A percentile compares a stretch with the other conserved stretches of the same genome.
Evolutionary conservation across 2,888 invertebrate species (phyloP).

Genomic region (Emmelina monodactyla): DNA sequence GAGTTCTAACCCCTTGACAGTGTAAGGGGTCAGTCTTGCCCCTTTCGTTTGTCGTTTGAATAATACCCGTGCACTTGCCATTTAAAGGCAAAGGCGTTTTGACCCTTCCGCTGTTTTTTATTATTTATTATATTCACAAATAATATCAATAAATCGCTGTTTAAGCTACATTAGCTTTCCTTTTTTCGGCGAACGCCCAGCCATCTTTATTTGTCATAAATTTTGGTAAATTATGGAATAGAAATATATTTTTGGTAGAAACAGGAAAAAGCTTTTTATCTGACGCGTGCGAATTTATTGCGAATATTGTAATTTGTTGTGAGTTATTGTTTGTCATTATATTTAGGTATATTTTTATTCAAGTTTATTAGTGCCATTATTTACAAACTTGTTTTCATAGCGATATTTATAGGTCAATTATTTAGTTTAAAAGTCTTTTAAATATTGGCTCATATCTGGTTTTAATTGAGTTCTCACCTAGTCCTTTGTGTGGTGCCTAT

Average conservation of each 20-base stretch:
- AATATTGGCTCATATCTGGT: too few species aligned
- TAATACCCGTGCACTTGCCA: constrained; percentile 31
- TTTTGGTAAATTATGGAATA: not conserved
- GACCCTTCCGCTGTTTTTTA: constrained; percentile 38
- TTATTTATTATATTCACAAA: constrained; percentile 44
- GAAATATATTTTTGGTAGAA: not conserved
- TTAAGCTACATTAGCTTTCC: constrained; percentile 49
- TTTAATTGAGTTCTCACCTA: too few species aligned
- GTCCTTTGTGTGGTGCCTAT: too few species aligned
- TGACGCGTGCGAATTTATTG: not conserved
- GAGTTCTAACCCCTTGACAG: not conserved
- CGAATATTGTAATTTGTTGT: too few species aligned
- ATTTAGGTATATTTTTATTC: too few species aligned
- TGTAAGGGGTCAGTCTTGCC: constrained; percentile 24
- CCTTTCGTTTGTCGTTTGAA: constrained; percentile 42
- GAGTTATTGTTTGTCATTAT: too few species aligned
- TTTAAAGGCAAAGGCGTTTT: constrained; percentile 39
- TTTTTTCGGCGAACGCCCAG: constrained; percentile 21
- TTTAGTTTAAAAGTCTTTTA: too few species aligned
- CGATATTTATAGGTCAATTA: too few species aligned
- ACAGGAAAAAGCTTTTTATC: not conserved
- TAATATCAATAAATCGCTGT: constrained; percentile 50
- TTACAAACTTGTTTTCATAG: too few species aligned
- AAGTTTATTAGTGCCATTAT: too few species aligned
- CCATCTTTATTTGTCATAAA: not conserved